phyloP scores from a whole-genome alignment of 2,113 vertebrate genomes.

The Corythaixoides concolor region DNA sequence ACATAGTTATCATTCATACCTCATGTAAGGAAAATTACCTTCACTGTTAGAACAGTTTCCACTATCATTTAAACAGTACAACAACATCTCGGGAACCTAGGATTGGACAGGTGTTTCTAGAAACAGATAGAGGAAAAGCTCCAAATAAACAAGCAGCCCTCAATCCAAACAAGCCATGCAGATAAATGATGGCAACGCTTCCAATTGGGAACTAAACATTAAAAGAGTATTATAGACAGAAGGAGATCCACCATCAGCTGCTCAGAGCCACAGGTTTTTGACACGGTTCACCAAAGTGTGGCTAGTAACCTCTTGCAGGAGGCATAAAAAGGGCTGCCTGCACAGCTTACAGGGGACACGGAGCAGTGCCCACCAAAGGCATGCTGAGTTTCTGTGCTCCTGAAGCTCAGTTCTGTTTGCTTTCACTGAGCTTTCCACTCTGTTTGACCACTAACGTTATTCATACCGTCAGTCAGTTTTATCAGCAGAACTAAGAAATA shows the following conservation, averaged over 20 bases:
- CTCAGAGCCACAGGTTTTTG: not conserved
- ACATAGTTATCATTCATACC: fast-evolving
- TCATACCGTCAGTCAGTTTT: not conserved
- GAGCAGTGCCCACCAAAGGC: not conserved
- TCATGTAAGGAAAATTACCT: not conserved
- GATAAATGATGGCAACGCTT: not conserved
- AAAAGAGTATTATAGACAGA: not conserved
- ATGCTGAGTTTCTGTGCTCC: not conserved
- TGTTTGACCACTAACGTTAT: not conserved
- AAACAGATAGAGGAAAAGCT: not conserved
- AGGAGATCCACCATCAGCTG: not conserved
- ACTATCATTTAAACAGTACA: not conserved
- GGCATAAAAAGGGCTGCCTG: not conserved
- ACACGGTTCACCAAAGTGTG: not conserved
- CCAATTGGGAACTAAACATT: not conserved
- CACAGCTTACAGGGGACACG: not conserved
- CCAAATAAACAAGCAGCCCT: not conserved
- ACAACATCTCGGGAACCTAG: not conserved
- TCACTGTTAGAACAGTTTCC: not conserved
- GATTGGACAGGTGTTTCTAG: not conserved
- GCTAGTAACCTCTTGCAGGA: not conserved
- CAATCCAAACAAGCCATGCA: fast-evolving
- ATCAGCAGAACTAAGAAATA: not conserved
- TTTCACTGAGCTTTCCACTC: not conserved
- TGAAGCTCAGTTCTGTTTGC: not conserved